Percentiles rank a stretch among this genome's conserved stretches.
phyloP scores from a whole-genome alignment of 2,113 vertebrate genomes.

The Xiphophorus maculatus region DNA sequence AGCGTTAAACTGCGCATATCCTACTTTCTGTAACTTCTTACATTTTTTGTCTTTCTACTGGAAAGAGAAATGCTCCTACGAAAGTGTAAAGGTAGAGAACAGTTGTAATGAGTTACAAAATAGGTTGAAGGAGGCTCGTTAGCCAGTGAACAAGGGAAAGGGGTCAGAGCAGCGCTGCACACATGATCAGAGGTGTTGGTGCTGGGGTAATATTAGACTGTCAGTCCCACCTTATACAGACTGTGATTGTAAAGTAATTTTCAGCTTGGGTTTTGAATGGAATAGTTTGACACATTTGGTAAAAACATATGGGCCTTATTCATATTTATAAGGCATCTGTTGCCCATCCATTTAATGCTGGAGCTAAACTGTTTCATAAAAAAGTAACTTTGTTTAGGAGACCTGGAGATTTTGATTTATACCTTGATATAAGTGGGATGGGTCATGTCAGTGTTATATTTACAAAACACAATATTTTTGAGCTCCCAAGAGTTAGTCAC shows the following conservation, averaged over 20 bases:
- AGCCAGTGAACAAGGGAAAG: slow-evolving; percentile 59
- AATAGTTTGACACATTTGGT: slow-evolving; percentile 45
- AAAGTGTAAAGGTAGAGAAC: slow-evolving; percentile 64
- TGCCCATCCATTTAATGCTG: slow-evolving; percentile 3
- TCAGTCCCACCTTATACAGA: slow-evolving; percentile 34
- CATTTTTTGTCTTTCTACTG: slow-evolving; percentile 38
- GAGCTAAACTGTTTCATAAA: slow-evolving; percentile 2
- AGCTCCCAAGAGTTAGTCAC: slow-evolving; percentile 24
- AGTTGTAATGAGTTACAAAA: slow-evolving; percentile 57
- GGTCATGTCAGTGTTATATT: slow-evolving; percentile 12
- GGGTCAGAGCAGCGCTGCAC: slow-evolving; percentile 67
- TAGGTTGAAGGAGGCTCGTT: slow-evolving; percentile 64
- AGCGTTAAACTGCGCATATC: slow-evolving; percentile 42
- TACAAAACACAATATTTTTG: slow-evolving; percentile 24
- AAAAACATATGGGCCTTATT: slow-evolving; percentile 49
- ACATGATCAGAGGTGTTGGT: slow-evolving; percentile 56
- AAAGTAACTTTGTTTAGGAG: background rate
- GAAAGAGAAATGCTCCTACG: slow-evolving; percentile 27
- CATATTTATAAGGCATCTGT: slow-evolving; percentile 57
- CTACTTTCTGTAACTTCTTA: slow-evolving; percentile 25
- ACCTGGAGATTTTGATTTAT: background rate
- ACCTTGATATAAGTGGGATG: background rate
- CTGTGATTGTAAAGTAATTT: slow-evolving; percentile 44
- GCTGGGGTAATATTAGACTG: slow-evolving; percentile 41
- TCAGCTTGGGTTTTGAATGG: slow-evolving; percentile 38